Evolutionary conservation across 2,113 vertebrate genomes (phyloP).

Genomic region (Mobula hypostoma): DNA sequence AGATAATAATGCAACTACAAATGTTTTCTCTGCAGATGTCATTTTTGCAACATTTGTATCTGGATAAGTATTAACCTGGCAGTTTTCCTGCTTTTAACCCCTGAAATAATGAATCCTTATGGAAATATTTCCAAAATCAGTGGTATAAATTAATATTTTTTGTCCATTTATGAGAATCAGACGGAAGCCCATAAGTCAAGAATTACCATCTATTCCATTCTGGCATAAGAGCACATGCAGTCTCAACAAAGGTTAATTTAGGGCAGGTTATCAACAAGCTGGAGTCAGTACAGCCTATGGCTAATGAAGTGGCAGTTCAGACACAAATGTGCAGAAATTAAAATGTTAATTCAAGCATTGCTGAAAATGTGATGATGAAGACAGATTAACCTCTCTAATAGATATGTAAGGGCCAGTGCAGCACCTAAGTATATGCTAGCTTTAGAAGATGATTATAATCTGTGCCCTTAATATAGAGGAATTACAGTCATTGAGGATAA

Average conservation of each 20-base stretch:
- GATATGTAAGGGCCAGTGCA: slow-evolving; percentile 6
- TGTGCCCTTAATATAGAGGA: slow-evolving; percentile 19
- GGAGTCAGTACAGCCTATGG: slow-evolving; percentile 9
- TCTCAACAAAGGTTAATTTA: slow-evolving; percentile 28
- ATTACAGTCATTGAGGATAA: slow-evolving; percentile 35
- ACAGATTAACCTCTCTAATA: slow-evolving; percentile 31
- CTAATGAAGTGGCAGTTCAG: slow-evolving; percentile 33
- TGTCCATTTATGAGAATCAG: not conserved
- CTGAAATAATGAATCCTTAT: not conserved
- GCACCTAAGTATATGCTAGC: slow-evolving; percentile 23
- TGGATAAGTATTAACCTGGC: not conserved
- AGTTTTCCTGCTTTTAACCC: not conserved
- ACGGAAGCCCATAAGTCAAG: not conserved
- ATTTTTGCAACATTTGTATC: not conserved
- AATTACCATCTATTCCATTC: not conserved
- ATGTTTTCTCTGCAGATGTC: slow-evolving; percentile 44
- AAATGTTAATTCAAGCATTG: slow-evolving; percentile 29
- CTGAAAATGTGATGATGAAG: slow-evolving; percentile 8
- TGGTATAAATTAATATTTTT: not conserved
- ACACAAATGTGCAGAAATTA: slow-evolving; percentile 32
- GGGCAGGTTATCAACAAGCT: slow-evolving; percentile 28
- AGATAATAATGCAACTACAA: slow-evolving; percentile 45
- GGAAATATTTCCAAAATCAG: not conserved
- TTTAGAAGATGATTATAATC: slow-evolving; percentile 34
- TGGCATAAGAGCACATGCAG: not conserved